Evolutionary conservation across 2,888 invertebrate genomes (phyloP).

Genomic region (Cinara cedri): DNA sequence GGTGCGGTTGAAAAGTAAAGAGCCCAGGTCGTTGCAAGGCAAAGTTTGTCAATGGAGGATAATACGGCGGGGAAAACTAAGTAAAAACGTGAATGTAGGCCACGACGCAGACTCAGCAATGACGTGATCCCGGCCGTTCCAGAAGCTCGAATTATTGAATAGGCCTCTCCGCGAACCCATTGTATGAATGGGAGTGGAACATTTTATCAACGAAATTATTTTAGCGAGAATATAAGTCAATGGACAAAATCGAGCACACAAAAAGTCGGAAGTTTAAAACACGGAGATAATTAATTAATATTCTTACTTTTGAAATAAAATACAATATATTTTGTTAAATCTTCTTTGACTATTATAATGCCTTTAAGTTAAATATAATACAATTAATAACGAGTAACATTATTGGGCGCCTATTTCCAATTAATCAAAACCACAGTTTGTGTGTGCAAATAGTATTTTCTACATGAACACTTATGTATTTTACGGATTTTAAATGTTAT

Average conservation of each 20-base stretch:
- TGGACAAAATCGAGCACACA: neutral
- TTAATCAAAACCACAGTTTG: too few relatives aligned
- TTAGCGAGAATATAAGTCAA: conserved; percentile 5
- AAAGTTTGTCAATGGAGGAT: conserved; percentile 43
- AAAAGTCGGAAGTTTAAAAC: neutral
- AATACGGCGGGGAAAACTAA: conserved; percentile 11
- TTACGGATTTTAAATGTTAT: too few relatives aligned
- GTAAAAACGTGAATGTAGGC: conserved; percentile 51
- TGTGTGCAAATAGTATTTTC: too few relatives aligned
- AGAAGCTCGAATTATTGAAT: conserved; percentile 49
- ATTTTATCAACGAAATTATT: conserved; percentile 43
- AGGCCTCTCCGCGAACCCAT: conserved; percentile 13
- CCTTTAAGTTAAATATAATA: too few relatives aligned
- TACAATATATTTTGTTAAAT: too few relatives aligned
- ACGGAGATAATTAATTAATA: too few relatives aligned
- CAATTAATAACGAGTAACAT: too few relatives aligned
- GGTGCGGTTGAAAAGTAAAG: conserved; percentile 26
- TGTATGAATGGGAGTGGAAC: conserved; percentile 41
- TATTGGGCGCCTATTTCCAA: too few relatives aligned
- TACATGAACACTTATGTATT: too few relatives aligned
- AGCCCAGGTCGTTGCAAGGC: conserved; percentile 2
- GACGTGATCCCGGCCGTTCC: conserved; percentile 26
- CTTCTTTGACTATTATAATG: too few relatives aligned
- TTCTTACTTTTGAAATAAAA: too few relatives aligned
- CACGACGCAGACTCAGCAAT: conserved; percentile 52